These are phyloP conservation scores for Meda fulgida DNA, from an alignment of 2,797 vertebrate genomes.

Conservation along the genomic window DNA sequence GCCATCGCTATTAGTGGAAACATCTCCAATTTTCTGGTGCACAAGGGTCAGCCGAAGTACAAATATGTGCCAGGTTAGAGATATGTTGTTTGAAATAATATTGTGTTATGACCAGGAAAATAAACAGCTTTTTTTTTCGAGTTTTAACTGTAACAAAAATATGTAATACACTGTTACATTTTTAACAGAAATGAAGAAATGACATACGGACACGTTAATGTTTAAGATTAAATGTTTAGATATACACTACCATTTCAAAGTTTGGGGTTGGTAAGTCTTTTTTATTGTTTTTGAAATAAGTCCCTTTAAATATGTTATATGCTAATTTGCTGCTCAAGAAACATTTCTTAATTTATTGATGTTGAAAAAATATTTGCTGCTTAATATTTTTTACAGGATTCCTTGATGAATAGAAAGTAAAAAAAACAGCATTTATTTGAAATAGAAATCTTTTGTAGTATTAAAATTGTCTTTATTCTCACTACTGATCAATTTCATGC, in stretches of 20 bases:
- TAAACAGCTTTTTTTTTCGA: not conserved
- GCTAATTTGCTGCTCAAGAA: not conserved
- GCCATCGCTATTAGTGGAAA: conserved; percentile 96
- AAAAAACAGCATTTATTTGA: not conserved
- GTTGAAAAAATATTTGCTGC: not conserved
- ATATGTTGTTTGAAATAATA: not conserved
- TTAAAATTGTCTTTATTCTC: not conserved
- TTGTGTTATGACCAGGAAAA: not conserved
- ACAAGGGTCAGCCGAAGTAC: conserved; percentile 80
- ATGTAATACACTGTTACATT: not conserved
- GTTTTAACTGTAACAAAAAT: not conserved
- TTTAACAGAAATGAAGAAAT: not conserved
- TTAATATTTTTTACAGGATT: not conserved
- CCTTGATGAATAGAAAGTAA: not conserved
- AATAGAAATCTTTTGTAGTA: not conserved
- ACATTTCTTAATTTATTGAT: not conserved
- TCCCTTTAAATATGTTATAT: not conserved
- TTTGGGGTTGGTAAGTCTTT: not conserved
- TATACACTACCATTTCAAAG: not conserved
- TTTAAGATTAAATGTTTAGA: not conserved
- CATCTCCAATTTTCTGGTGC: conserved; percentile 87
- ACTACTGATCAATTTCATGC: not conserved
- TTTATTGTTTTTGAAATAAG: not conserved
- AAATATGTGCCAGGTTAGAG: conserved; percentile 89
- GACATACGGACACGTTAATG: not conserved